Evolutionary conservation across 1,140 invertebrate species (phyloP).

Genomic region (Lanistes nyassanus): DNA sequence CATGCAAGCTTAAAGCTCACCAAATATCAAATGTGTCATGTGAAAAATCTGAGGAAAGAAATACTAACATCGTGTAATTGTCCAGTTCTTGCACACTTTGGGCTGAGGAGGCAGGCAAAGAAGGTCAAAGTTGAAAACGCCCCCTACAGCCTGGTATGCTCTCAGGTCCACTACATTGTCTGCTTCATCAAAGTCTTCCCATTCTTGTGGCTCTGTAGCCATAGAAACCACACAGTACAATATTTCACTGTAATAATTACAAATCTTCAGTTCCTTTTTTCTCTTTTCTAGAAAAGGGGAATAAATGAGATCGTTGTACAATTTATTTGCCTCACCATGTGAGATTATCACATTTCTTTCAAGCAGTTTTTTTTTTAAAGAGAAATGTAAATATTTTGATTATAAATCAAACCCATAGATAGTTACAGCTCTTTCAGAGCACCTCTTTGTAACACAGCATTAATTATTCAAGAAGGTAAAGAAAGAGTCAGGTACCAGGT

Average conservation of each 20-base stretch:
- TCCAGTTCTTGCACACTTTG: conserved; percentile 60
- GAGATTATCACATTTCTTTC: too few species aligned
- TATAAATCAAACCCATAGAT: too few species aligned
- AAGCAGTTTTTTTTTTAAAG: background rate
- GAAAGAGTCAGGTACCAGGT: conserved; percentile 35
- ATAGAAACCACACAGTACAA: background rate
- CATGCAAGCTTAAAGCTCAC: too few species aligned
- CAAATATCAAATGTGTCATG: too few species aligned
- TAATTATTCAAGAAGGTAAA: background rate
- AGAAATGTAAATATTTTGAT: background rate
- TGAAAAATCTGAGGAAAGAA: background rate
- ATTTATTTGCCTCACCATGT: too few species aligned
- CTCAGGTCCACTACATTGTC: conserved; percentile 65
- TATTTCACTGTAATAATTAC: background rate
- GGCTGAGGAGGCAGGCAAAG: conserved; percentile 66
- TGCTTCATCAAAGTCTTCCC: conserved; percentile 66
- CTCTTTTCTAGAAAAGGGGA: too few species aligned
- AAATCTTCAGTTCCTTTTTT: background rate
- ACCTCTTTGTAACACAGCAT: too few species aligned
- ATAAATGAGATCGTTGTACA: too few species aligned
- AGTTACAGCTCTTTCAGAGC: too few species aligned
- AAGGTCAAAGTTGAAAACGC: conserved; percentile 61
- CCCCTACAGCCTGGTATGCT: conserved; percentile 59
- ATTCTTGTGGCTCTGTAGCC: conserved; percentile 53
- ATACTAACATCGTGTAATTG: conserved; percentile 59